Percentiles rank a stretch among this genome's conserved stretches.
phyloP scores from a whole-genome alignment of 2,113 vertebrate species.

The Mustela nigripes region DNA sequence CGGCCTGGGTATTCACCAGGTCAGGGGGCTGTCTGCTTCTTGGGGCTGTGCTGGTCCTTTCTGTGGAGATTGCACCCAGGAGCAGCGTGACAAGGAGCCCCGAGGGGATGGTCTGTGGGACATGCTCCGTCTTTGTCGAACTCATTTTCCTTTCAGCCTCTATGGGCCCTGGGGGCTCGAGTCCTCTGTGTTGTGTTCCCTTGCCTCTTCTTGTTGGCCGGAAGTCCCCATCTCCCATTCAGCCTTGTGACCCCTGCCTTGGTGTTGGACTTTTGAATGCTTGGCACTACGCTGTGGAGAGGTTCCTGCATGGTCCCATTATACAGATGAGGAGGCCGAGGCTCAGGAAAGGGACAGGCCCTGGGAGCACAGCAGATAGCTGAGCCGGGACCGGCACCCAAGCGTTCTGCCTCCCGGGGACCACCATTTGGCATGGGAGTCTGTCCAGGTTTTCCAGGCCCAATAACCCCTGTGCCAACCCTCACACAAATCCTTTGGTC shows the following conservation, averaged over 20 bases:
- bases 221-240: not conserved
- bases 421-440: not conserved
- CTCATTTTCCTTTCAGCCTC: not conserved
- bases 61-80: rapidly evolving
- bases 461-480: not conserved
- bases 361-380: not conserved
- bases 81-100: not conserved
- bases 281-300: not conserved
- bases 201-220: not conserved
- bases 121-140: not conserved
- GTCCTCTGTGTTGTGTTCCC: not conserved
- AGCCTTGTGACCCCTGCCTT: not conserved
- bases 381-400: no score
- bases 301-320: not conserved
- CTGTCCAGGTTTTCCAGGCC: not conserved
- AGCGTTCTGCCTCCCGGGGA: not conserved
- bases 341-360: not conserved
- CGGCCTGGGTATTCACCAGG: not conserved
- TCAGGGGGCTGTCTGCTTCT: not conserved
- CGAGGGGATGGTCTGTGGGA: not conserved
- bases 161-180: not conserved
- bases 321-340: not conserved
- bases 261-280: not conserved
- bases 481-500: no score
- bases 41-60: not conserved